Conservation (phyloP, 1,140 invertebrate genomes). For the Elysia chlorotica region DNA sequence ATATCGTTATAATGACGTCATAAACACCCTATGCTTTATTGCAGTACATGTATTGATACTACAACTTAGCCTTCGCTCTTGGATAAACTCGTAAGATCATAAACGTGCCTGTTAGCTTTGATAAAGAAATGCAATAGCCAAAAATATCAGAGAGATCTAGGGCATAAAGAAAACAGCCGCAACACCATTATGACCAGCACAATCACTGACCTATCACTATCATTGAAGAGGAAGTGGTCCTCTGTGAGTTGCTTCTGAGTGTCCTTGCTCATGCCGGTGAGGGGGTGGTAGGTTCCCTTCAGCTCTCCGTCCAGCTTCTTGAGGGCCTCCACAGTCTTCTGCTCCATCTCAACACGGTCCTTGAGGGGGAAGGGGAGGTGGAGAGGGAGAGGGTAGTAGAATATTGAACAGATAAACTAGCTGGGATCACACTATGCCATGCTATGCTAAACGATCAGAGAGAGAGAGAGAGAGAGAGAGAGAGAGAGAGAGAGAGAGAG, state of each 20-base stretch:
- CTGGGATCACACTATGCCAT: too few relatives aligned
- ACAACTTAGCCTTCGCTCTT: too few relatives aligned
- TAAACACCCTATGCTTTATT: too few relatives aligned
- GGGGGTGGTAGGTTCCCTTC: constrained; percentile 54
- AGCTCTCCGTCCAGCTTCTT: constrained; percentile 42
- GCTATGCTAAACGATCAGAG: too few relatives aligned
- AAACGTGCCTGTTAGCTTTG: too few relatives aligned
- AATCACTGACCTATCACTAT: constrained; percentile 48
- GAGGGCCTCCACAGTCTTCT: constrained; percentile 43
- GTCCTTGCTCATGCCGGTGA: constrained; percentile 50
- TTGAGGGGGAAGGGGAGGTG: constrained; percentile 8
- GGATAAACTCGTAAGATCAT: too few relatives aligned
- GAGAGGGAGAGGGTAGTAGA: not conserved
- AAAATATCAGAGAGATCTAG: too few relatives aligned
- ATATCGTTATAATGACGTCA: too few relatives aligned
- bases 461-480: not conserved
- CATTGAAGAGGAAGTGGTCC: constrained; percentile 58
- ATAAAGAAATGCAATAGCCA: too few relatives aligned
- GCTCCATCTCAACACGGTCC: constrained; percentile 51
- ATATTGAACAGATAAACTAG: not conserved
- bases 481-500: not conserved
- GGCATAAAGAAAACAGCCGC: too few relatives aligned
- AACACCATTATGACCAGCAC: not conserved
- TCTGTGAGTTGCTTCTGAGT: constrained; percentile 48
- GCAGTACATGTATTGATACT: too few relatives aligned